These are phyloP conservation scores for Cataglyphis livida DNA, from an alignment of 2,888 invertebrate species.

Conservation along the genomic window DNA sequence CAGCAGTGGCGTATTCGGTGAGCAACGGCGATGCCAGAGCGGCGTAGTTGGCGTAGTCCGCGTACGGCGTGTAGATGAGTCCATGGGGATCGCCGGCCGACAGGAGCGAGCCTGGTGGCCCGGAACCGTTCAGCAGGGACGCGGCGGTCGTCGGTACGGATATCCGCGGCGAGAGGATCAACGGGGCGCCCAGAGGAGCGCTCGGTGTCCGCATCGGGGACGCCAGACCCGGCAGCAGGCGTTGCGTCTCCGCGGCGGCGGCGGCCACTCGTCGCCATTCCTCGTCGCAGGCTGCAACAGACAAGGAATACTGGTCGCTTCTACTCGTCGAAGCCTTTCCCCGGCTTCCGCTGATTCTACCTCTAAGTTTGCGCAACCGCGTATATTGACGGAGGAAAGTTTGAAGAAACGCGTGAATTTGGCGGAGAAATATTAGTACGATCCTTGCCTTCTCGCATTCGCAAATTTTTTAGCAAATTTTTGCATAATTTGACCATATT, in stretches of 20 bases:
- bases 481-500: neutral
- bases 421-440: neutral
- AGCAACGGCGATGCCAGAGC: slow-evolving; percentile 93
- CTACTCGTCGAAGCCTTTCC: neutral
- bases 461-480: neutral
- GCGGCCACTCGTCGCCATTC: slow-evolving; percentile 94
- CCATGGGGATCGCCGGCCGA: slow-evolving; percentile 92
- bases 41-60: slow-evolving; percentile 96
- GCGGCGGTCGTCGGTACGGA: slow-evolving; percentile 93
- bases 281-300: slow-evolving; percentile 91
- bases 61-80: slow-evolving; percentile 95
- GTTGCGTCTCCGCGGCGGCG: slow-evolving; percentile 93
- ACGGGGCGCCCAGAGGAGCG: slow-evolving; percentile 95
- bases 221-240: slow-evolving; percentile 90
- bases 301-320: slow-evolving; percentile 77
- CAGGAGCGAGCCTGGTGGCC: slow-evolving; percentile 89
- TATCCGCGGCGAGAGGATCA: slow-evolving; percentile 96
- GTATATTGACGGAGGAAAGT: neutral
- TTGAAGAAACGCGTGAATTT: neutral
- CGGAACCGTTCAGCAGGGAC: slow-evolving; percentile 87
- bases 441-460: neutral
- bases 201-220: slow-evolving; percentile 89
- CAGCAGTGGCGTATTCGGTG: slow-evolving; percentile 94
- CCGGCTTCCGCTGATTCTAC: neutral
- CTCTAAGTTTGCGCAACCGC: neutral